A percentile compares a stretch with the other conserved stretches of the same genome.
Conservation (phyloP, 1,140 invertebrate genomes). For the Lamellibrachia luymesi region DNA sequence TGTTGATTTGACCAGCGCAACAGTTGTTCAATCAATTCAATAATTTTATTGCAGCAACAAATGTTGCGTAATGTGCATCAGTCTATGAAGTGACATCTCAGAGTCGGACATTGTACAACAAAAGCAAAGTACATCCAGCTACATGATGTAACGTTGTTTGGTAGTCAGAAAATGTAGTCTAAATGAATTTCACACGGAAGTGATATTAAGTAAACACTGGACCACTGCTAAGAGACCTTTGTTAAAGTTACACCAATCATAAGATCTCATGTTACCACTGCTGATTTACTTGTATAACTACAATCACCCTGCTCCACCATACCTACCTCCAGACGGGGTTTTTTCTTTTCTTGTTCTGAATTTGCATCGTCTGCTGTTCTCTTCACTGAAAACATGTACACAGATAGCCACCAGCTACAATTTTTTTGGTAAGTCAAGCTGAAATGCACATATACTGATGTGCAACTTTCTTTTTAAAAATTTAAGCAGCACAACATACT, state of each 20-base stretch:
- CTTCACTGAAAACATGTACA: slow-evolving; percentile 65
- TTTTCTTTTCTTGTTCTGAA: slow-evolving; percentile 68
- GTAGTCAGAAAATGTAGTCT: no score
- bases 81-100: no score
- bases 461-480: neutral
- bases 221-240: neutral
- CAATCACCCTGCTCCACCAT: slow-evolving; percentile 41
- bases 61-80: no score
- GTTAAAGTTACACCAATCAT: neutral
- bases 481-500: neutral
- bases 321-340: slow-evolving; percentile 87
- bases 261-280: neutral
- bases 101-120: no score
- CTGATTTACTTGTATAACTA: slow-evolving; percentile 7
- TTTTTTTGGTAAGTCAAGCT: neutral
- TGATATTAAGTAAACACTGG: neutral
- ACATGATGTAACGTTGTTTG: neutral
- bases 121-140: no score
- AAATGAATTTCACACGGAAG: neutral
- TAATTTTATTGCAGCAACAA: no score
- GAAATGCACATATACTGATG: neutral
- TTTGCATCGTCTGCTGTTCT: slow-evolving; percentile 77
- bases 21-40: no score
- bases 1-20: no score
- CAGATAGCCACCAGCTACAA: neutral